Percentiles rank a stretch among this genome's conserved stretches.
phyloP scores from a whole-genome alignment of 2,888 invertebrate species.

The Drosophila silvestris region DNA sequence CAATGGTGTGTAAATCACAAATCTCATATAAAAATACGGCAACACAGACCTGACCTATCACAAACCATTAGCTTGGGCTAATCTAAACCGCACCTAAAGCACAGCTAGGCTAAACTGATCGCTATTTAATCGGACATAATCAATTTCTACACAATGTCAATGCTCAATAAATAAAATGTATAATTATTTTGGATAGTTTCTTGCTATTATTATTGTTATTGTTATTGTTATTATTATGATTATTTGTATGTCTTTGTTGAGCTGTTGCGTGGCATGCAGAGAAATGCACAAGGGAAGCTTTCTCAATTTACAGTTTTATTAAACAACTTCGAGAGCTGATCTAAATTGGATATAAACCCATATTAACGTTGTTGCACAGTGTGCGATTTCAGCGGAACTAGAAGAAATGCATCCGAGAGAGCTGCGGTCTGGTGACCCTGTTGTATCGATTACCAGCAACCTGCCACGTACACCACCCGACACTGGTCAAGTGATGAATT shows the following conservation, averaged over 20 bases:
- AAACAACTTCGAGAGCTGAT: neutral
- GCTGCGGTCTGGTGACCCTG: slow-evolving; percentile 58
- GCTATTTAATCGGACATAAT: too few species aligned
- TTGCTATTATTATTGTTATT: neutral
- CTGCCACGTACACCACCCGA: slow-evolving; percentile 39
- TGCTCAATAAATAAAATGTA: neutral
- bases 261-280: neutral
- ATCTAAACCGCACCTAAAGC: neutral
- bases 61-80: neutral
- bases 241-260: neutral
- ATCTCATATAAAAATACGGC: neutral
- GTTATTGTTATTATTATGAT: neutral
- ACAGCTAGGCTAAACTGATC: neutral
- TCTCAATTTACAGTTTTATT: neutral
- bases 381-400: slow-evolving; percentile 40
- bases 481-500: slow-evolving; percentile 28
- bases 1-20: neutral
- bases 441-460: slow-evolving; percentile 50
- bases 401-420: slow-evolving; percentile 41
- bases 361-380: slow-evolving; percentile 1
- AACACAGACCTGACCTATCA: neutral
- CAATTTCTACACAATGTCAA: neutral
- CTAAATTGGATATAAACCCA: neutral
- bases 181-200: neutral
- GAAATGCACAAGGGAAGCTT: neutral